Percentiles rank a stretch among this genome's conserved stretches.
Evolutionary conservation across 1,140 invertebrate genomes (phyloP).

Genomic region (Teleogryllus occipitalis): DNA sequence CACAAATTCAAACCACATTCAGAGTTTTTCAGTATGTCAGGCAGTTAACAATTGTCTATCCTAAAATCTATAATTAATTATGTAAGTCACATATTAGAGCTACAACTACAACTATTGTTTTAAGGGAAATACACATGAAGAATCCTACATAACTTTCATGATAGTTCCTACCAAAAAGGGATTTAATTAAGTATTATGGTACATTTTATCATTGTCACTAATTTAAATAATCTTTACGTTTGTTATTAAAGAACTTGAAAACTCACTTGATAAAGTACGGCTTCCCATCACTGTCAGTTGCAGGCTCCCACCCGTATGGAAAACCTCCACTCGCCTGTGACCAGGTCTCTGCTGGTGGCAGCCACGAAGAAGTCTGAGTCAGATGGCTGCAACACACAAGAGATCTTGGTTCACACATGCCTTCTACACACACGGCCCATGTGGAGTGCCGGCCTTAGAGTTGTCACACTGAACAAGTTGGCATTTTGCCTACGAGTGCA

Average conservation of each 20-base stretch:
- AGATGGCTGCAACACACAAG: constrained; percentile 51
- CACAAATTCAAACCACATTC: too few relatives aligned
- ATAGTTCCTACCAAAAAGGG: not conserved
- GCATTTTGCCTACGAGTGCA: too few relatives aligned
- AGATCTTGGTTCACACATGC: not conserved
- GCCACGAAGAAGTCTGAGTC: constrained; percentile 70
- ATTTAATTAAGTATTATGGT: not conserved
- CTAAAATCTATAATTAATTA: too few relatives aligned
- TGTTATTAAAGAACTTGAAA: not conserved
- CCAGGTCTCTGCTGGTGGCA: constrained; percentile 77
- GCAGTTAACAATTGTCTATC: too few relatives aligned
- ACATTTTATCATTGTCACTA: not conserved
- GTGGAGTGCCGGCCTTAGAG: too few relatives aligned
- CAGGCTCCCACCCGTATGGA: constrained; percentile 85
- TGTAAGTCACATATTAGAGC: not conserved
- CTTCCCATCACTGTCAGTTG: constrained; percentile 65
- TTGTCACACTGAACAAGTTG: too few relatives aligned
- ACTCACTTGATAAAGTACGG: constrained; percentile 85
- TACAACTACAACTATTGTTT: not conserved
- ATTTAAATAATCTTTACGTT: not conserved
- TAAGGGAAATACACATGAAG: not conserved
- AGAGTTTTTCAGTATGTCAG: too few relatives aligned
- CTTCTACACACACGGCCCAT: not conserved
- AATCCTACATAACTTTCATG: not conserved
- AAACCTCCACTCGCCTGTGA: constrained; percentile 45